phyloP scores from a whole-genome alignment of 30 jellyfish, hydroid and myxozoan genomes.

The Turritopsis rubra region DNA sequence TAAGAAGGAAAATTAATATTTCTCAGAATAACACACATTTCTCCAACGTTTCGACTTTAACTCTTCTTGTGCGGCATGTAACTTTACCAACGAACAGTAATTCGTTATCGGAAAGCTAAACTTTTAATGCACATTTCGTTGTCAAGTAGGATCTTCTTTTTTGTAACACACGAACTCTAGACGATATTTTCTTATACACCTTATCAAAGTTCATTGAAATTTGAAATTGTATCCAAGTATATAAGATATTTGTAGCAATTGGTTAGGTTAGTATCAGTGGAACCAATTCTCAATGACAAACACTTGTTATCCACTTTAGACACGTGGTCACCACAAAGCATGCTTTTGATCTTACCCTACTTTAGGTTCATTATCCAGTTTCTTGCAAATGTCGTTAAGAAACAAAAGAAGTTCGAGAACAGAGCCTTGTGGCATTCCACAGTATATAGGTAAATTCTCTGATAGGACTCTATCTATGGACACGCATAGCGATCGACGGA shows the following conservation, averaged over 20 bases:
- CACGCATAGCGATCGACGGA: neutral
- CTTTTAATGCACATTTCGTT: conserved; percentile 6
- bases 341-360: too few relatives aligned
- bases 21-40: too few relatives aligned
- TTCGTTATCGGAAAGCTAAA: neutral
- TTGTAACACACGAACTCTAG: conserved; percentile 7
- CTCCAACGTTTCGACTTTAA: neutral
- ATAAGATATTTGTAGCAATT: neutral
- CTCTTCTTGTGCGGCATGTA: neutral
- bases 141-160: neutral
- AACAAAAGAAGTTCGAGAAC: conserved; percentile 1
- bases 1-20: too few relatives aligned
- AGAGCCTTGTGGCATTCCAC: neutral
- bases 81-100: conserved; percentile 1
- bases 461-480: neutral
- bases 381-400: neutral
- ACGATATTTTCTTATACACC: conserved; percentile 4
- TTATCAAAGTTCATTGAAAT: neutral
- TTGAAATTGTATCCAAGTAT: neutral
- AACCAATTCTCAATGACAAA: conserved; percentile 4
- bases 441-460: neutral
- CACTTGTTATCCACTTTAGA: neutral
- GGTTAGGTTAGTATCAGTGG: neutral
- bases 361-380: too few relatives aligned
- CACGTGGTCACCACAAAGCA: neutral